These are phyloP conservation scores for Emydura subglobosa DNA, from an alignment of 2,113 vertebrate species.

Conservation along the genomic window DNA sequence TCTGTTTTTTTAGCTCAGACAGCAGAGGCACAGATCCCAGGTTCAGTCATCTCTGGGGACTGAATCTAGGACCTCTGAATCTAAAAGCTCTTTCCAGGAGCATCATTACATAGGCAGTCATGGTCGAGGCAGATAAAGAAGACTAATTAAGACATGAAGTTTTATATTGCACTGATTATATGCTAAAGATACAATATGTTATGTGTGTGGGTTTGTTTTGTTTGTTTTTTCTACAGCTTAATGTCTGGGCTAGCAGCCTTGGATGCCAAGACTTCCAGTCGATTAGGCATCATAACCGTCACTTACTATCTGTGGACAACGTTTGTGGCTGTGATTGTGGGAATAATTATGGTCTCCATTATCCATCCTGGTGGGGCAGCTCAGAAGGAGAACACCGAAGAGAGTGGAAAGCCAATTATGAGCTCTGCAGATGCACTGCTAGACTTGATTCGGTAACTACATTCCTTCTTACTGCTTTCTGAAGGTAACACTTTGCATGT, in stretches of 20 bases:
- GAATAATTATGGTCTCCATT: slow-evolving; percentile 96
- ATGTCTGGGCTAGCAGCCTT: slow-evolving; percentile 97
- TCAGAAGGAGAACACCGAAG: slow-evolving; percentile 92
- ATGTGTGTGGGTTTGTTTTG: neutral
- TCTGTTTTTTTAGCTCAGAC: neutral
- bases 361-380: slow-evolving; percentile 96
- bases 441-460: slow-evolving; percentile 92
- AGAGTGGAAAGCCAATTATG: slow-evolving; percentile 93
- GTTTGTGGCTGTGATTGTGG: slow-evolving; percentile 95
- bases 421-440: slow-evolving; percentile 97
- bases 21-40: neutral
- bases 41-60: neutral
- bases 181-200: neutral
- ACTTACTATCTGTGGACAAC: slow-evolving; percentile 99
- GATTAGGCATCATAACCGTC: slow-evolving; percentile 95
- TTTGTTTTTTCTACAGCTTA: slow-evolving; percentile 81
- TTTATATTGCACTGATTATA: neutral
- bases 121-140: neutral
- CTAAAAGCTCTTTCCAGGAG: neutral
- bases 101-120: neutral
- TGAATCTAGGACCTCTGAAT: neutral
- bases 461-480: neutral
- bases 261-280: slow-evolving; percentile 96
- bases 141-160: neutral
- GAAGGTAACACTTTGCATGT: neutral